A percentile compares a stretch with the other conserved stretches of the same genome.
Evolutionary conservation across 2,113 vertebrate species (phyloP).

Genomic region (Chroicocephalus ridibundus): DNA sequence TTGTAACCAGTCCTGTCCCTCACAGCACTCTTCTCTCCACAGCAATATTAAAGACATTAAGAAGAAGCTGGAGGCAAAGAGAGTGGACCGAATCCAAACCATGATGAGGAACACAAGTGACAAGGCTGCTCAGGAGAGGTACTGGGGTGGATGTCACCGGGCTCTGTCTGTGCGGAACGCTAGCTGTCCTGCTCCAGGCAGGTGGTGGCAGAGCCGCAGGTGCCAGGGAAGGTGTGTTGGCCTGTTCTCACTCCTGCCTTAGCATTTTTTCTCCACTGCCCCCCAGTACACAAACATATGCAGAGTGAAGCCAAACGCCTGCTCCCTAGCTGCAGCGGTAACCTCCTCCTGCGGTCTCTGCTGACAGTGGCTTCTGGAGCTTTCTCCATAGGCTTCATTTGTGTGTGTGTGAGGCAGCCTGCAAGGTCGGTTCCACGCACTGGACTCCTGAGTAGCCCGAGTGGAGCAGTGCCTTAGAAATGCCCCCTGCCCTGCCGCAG

Average conservation of each 20-base stretch:
- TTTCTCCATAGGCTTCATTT: not conserved
- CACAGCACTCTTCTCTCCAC: conserved; percentile 7
- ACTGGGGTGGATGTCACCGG: not conserved
- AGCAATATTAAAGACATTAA: conserved; percentile 87
- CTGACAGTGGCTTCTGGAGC: not conserved
- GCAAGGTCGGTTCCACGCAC: too few relatives aligned
- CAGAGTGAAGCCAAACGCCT: not conserved
- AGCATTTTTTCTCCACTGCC: not conserved
- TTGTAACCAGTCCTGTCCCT: not conserved
- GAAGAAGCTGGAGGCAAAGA: conserved; percentile 80
- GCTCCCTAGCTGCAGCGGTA: not conserved
- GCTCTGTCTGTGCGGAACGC: not conserved
- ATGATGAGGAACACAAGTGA: conserved; percentile 75
- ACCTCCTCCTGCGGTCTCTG: not conserved
- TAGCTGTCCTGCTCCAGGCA: not conserved
- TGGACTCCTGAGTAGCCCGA: not conserved
- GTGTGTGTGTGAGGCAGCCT: not conserved
- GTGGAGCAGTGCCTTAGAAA: not conserved
- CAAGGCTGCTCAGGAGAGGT: conserved; percentile 87
- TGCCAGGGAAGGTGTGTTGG: not conserved
- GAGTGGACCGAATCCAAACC: conserved; percentile 75
- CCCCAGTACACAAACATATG: too few relatives aligned
- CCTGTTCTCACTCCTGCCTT: not conserved
- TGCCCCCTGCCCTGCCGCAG: not conserved
- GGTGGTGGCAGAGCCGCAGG: not conserved